Base-by-base conservation (phyloP, 2,888 invertebrate species). In the Alitta virens region DNA sequence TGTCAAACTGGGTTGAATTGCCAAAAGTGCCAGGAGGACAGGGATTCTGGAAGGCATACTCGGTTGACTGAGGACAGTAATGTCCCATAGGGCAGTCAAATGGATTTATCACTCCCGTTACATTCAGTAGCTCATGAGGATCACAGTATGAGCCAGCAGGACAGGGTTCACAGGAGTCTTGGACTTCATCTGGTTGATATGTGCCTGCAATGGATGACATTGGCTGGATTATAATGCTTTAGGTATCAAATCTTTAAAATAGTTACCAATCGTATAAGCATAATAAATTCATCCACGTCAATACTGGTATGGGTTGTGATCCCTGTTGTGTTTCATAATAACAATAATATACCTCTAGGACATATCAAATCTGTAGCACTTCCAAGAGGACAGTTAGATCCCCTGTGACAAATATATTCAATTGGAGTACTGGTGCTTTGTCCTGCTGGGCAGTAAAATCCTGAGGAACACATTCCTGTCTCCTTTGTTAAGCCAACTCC, bases 401-500 rank as follows among this genome's bases (percentile, higher is more conserved):
- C 79, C 40, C 63, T 46, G 1, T 76, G 75, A 65, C 79, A 79
- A 14, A 43, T 58, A 62, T 73, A 75, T 0, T 63, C 67, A 1
- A 60, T 25, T 0, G 79, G 79, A 9, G 73, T 65, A 18, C 69
- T 55, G 3, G 73, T 73, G 2, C 72, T 68, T 65, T 78, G 75
- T 5, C 77, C 78, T 21, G 69, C 74, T 3, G 79, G 79, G 58
- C 79, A 79, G 68, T 79, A 79, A 66, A 68, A 78, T 1, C 79
- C 78, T 9, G 70, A 70, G 24, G 61, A 58, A 68, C 79, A 79
- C 21, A 62, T 64, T 12, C 72, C 75, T 16, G 72, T 70, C 46
- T 71, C 77, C 51, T 68, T 56, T 5, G 65, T 70, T 57, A 77
- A 66, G 26, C 76, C 75, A 16, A 67, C 66, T 9, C 74, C 73